phyloP scores from a whole-genome alignment of 2,888 invertebrate genomes.

The Hydropsyche betteni region DNA sequence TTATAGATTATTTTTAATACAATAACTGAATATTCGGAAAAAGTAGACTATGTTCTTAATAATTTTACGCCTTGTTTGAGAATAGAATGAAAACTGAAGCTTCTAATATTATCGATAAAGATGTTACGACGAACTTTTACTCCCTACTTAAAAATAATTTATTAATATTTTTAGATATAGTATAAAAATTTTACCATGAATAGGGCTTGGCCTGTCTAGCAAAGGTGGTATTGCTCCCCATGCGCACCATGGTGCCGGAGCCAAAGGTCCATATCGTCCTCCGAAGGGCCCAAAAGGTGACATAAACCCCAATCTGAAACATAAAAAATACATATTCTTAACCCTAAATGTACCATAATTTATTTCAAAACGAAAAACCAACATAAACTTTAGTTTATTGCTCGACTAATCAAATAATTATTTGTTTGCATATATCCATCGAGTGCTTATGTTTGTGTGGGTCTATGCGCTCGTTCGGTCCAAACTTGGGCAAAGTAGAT shows the following conservation, averaged over 20 bases:
- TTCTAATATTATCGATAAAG: too few relatives aligned
- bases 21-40: too few relatives aligned
- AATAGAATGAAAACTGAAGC: too few relatives aligned
- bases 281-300: conserved; percentile 84
- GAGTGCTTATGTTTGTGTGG: conserved; percentile 17
- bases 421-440: too few relatives aligned
- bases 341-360: too few relatives aligned
- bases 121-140: too few relatives aligned
- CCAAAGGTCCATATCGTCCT: conserved; percentile 76
- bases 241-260: conserved; percentile 79
- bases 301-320: conserved; percentile 80
- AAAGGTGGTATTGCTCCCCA: conserved; percentile 65
- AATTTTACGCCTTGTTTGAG: too few relatives aligned
- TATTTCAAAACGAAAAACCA: neutral
- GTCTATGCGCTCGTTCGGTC: neutral
- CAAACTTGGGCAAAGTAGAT: conserved; percentile 42
- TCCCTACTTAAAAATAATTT: too few relatives aligned
- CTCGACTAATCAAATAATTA: neutral
- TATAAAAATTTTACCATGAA: conserved; percentile 68
- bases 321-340: conserved; percentile 45
- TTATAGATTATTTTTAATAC: too few relatives aligned
- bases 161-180: neutral
- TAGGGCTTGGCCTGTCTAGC: conserved; percentile 68
- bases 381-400: neutral
- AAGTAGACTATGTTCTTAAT: too few relatives aligned